phyloP scores from a whole-genome alignment of 2,113 vertebrate species.

The Tetraodon nigroviridis region DNA sequence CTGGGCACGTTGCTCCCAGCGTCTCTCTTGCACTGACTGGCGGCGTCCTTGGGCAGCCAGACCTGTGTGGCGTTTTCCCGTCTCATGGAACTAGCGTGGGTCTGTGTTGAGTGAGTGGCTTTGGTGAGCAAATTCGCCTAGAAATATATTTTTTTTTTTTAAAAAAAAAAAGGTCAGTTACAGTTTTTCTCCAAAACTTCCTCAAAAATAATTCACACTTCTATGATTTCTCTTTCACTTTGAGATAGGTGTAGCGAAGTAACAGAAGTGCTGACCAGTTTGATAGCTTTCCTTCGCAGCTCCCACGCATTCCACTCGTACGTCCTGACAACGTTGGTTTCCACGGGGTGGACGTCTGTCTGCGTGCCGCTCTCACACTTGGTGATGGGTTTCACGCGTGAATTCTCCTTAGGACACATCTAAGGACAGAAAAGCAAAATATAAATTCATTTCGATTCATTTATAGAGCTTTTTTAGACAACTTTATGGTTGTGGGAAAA shows the following conservation, averaged over 20 bases:
- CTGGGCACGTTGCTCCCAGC: constrained; percentile 71
- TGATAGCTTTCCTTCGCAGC: constrained; percentile 87
- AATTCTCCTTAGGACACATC: constrained; percentile 64
- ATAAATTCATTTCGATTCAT: no score
- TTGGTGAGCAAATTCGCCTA: constrained; percentile 84
- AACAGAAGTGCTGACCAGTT: constrained; percentile 76
- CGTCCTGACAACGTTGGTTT: constrained; percentile 78
- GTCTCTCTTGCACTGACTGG: constrained; percentile 77
- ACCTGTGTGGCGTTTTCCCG: constrained; percentile 82
- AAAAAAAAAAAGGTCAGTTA: background rate
- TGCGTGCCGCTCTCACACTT: constrained; percentile 81
- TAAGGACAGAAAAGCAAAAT: constrained; percentile 29
- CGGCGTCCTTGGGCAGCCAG: constrained; percentile 67
- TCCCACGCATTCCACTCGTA: constrained; percentile 99
- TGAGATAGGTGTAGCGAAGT: no score
- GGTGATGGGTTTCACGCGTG: constrained; percentile 57
- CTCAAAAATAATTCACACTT: no score
- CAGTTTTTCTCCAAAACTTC: background rate
- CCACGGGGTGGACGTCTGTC: constrained; percentile 85
- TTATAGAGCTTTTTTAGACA: no score
- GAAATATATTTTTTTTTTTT: no score
- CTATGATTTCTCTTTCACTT: no score
- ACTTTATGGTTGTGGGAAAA: no score
- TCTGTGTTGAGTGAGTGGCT: constrained; percentile 82
- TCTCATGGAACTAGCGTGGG: constrained; percentile 85